Conservation (phyloP, 2,888 invertebrate species). For the Leptarthrus brevirostris region DNA sequence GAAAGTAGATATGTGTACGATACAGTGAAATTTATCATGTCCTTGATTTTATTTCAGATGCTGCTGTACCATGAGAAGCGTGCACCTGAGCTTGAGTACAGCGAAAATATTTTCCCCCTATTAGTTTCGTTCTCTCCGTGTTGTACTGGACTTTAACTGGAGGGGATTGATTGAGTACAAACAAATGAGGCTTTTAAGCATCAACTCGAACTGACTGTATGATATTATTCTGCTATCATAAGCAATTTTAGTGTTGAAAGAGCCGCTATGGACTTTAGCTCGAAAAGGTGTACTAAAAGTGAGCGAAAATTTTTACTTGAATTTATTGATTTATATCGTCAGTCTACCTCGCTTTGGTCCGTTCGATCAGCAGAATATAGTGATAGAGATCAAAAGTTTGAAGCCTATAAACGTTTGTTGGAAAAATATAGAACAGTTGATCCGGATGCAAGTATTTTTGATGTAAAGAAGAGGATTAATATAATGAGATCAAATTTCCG, state of each 20-base stretch:
- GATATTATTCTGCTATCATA: too few species aligned
- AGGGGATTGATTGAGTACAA: too few species aligned
- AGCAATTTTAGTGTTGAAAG: neutral
- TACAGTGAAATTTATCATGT: too few species aligned
- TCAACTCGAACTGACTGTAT: too few species aligned
- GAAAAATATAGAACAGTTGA: neutral
- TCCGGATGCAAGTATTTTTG: conserved; percentile 11
- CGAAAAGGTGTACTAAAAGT: neutral
- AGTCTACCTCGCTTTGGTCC: conserved; percentile 10
- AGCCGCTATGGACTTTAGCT: neutral
- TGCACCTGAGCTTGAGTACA: too few species aligned
- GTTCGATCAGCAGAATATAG: neutral
- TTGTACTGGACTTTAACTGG: too few species aligned
- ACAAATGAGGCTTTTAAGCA: too few species aligned
- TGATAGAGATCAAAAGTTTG: neutral
- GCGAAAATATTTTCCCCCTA: too few species aligned
- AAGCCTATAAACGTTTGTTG: conserved; percentile 5
- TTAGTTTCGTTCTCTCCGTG: too few species aligned
- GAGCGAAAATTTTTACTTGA: conserved; percentile 15
- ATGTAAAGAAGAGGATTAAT: conserved; percentile 26
- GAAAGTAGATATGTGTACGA: too few species aligned
- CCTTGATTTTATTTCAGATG: too few species aligned
- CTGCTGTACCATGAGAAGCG: too few species aligned
- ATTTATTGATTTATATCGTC: conserved; percentile 12
- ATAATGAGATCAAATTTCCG: conserved; percentile 14